Conservation (phyloP, 2,797 vertebrate species). For the Phyllotis vaccarum region DNA sequence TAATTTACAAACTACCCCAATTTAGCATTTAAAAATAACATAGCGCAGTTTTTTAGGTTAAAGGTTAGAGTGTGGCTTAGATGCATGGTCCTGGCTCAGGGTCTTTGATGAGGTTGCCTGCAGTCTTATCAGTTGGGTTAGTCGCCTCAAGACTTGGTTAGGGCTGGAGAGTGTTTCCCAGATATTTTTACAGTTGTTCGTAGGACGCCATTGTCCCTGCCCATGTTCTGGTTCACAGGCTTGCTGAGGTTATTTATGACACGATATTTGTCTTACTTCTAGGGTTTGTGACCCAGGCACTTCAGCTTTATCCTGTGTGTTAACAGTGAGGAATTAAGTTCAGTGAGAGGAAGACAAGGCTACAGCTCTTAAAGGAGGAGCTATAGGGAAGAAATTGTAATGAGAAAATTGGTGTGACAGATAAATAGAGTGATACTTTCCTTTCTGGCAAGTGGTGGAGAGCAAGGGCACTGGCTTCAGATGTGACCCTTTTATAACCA, state of each 20-base stretch:
- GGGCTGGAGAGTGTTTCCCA: not conserved
- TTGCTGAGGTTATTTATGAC: not conserved
- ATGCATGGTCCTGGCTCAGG: not conserved
- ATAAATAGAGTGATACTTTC: not conserved
- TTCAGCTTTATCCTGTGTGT: not conserved
- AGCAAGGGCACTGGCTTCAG: not conserved
- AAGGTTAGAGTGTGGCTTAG: not conserved
- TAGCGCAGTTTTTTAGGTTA: not conserved
- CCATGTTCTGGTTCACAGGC: not conserved
- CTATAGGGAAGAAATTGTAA: constrained; percentile 18
- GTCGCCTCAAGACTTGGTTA: not conserved
- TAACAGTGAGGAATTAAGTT: not conserved
- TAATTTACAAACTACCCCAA: not conserved
- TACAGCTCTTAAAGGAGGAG: not conserved
- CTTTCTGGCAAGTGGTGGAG: not conserved
- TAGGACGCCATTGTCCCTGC: not conserved
- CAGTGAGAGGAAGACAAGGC: not conserved
- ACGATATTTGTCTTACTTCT: not conserved
- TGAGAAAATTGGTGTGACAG: not conserved
- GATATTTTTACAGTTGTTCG: not conserved
- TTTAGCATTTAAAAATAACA: constrained; percentile 18
- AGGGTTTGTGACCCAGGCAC: not conserved
- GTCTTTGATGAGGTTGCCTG: not conserved
- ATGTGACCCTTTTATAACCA: not conserved
- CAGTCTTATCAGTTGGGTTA: not conserved